Conservation (phyloP, 2,797 vertebrate genomes). For the Acanthopagrus latus region DNA sequence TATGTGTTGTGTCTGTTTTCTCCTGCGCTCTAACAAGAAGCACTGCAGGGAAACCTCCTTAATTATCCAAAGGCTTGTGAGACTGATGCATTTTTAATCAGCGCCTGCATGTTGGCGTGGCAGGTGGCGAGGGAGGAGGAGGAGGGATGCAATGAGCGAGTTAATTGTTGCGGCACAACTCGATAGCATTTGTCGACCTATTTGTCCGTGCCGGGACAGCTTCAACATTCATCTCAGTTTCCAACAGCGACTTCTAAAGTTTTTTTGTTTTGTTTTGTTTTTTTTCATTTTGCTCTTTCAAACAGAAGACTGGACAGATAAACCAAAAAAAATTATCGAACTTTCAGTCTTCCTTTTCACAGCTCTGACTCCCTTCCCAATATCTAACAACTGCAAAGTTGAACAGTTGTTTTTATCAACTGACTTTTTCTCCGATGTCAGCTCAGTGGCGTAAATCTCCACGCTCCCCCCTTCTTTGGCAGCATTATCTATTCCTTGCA, state of each 20-base stretch:
- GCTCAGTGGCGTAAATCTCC: constrained; percentile 44
- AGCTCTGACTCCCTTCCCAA: constrained; percentile 22
- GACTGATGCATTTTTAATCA: constrained; percentile 73
- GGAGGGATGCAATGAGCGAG: constrained; percentile 42
- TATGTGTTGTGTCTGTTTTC: neutral
- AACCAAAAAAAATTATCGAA: constrained; percentile 18
- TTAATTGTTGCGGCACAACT: constrained; percentile 55
- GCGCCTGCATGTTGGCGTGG: constrained; percentile 40
- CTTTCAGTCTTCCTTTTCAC: constrained; percentile 25
- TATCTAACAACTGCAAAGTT: constrained; percentile 37
- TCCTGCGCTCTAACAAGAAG: constrained; percentile 12
- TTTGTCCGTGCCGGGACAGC: constrained; percentile 38
- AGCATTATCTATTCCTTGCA: constrained; percentile 55
- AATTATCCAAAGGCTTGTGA: constrained; percentile 63
- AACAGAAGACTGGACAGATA: constrained; percentile 14
- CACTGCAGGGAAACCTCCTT: constrained; percentile 55
- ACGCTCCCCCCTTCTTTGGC: neutral
- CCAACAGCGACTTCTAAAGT: neutral
- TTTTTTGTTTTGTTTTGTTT: neutral
- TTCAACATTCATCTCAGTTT: constrained; percentile 47
- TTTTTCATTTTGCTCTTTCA: constrained; percentile 20
- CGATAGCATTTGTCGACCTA: constrained; percentile 43
- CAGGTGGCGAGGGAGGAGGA: constrained; percentile 64
- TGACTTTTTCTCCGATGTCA: constrained; percentile 28
- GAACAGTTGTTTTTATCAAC: constrained; percentile 48